Evolutionary conservation across 2,888 invertebrate genomes (phyloP).

Genomic region (Globia sparganii): DNA sequence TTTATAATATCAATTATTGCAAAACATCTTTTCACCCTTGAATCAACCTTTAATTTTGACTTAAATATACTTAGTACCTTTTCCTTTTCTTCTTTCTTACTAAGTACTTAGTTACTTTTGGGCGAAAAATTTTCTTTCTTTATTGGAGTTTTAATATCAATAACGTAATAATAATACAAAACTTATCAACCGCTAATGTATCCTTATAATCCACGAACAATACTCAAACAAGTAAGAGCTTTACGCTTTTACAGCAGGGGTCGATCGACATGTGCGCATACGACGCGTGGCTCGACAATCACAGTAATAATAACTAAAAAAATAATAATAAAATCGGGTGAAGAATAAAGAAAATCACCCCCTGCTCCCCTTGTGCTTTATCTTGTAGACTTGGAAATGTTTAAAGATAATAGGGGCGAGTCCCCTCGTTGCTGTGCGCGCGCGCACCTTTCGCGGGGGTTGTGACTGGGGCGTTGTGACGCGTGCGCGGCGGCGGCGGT

Average conservation of each 20-base stretch:
- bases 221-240: conserved; percentile 86
- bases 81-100: neutral
- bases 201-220: conserved; percentile 87
- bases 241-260: conserved; percentile 85
- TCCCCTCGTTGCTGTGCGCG: conserved; percentile 77
- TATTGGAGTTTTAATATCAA: conserved; percentile 40
- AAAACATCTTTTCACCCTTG: conserved; percentile 37
- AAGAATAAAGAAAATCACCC: conserved; percentile 91
- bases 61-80: neutral
- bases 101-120: neutral
- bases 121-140: neutral
- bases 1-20: conserved; percentile 37
- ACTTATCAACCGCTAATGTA: conserved; percentile 81
- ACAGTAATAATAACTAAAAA: conserved; percentile 90
- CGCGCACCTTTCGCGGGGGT: conserved; percentile 88
- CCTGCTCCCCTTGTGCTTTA: conserved; percentile 89
- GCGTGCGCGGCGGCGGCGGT: conserved; percentile 82
- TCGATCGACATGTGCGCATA: conserved; percentile 89
- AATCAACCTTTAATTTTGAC: conserved; percentile 22
- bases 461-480: conserved; percentile 75
- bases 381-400: conserved; percentile 90
- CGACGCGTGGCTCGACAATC: conserved; percentile 84
- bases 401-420: conserved; percentile 89
- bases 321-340: conserved; percentile 91
- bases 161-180: conserved; percentile 73